Percentiles rank a stretch among this genome's conserved stretches.
Conservation (phyloP, 2,797 vertebrate species). For the Pempheris klunzingeri region DNA sequence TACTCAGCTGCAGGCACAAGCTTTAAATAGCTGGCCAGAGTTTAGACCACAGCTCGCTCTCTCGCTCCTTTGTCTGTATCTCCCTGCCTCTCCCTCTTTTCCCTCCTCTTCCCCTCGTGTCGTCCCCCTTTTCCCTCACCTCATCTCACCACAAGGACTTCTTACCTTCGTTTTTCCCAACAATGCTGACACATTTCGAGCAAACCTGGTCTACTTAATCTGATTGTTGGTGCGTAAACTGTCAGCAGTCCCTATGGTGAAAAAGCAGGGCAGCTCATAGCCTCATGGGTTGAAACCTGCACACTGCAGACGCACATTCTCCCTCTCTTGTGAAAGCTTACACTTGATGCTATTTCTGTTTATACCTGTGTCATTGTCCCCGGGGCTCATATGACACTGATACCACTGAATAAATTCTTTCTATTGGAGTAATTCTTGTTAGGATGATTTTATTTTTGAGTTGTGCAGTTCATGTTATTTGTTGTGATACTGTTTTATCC, state of each 20-base stretch:
- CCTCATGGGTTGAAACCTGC: slow-evolving; percentile 41
- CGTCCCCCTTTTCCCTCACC: slow-evolving; percentile 36
- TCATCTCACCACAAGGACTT: slow-evolving; percentile 40
- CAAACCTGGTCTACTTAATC: slow-evolving; percentile 32
- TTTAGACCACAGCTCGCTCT: slow-evolving; percentile 58
- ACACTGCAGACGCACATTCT: slow-evolving; percentile 33
- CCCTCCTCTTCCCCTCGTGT: background rate
- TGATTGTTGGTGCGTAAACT: slow-evolving; percentile 41
- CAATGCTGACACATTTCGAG: slow-evolving; percentile 25
- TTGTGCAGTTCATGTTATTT: slow-evolving; percentile 7
- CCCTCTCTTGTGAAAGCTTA: slow-evolving; percentile 51
- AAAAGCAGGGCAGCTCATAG: slow-evolving; percentile 45
- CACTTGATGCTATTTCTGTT: slow-evolving; percentile 51
- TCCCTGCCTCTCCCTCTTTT: slow-evolving; percentile 5
- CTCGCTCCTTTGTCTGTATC: slow-evolving; percentile 47
- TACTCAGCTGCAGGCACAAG: slow-evolving; percentile 73
- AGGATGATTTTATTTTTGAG: background rate
- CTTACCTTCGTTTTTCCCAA: slow-evolving; percentile 1
- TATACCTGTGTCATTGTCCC: slow-evolving; percentile 41
- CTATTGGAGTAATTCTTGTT: background rate
- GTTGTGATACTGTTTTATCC: slow-evolving; percentile 14
- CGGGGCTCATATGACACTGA: slow-evolving; percentile 11
- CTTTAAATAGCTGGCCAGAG: slow-evolving; percentile 78
- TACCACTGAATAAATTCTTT: slow-evolving; percentile 17
- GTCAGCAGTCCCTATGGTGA: background rate